Conservation (phyloP, 2,888 invertebrate genomes). For the Archips xylosteana region DNA sequence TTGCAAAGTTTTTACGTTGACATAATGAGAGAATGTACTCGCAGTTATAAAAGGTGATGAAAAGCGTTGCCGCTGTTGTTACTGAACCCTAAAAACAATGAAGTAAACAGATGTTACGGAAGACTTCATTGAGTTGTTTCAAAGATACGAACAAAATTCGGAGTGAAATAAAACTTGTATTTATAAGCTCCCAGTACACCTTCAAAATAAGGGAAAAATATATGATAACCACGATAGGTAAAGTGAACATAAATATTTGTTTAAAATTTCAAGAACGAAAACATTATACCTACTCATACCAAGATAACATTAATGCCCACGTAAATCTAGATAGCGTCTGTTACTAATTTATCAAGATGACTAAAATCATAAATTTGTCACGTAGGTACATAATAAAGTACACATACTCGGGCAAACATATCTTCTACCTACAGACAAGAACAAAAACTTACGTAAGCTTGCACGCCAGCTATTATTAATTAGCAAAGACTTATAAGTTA, state of each 20-base stretch:
- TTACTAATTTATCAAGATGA: slow-evolving; percentile 71
- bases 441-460: slow-evolving; percentile 25
- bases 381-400: slow-evolving; percentile 54
- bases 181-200: neutral
- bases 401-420: slow-evolving; percentile 54
- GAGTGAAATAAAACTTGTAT: neutral
- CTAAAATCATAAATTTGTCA: slow-evolving; percentile 73
- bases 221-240: slow-evolving; percentile 38
- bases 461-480: neutral
- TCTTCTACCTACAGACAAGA: slow-evolving; percentile 17
- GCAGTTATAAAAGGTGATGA: too few relatives aligned
- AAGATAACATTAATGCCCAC: slow-evolving; percentile 48
- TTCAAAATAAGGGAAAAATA: neutral
- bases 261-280: slow-evolving; percentile 42
- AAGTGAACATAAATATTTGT: slow-evolving; percentile 41
- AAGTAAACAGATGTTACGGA: neutral
- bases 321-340: slow-evolving; percentile 68
- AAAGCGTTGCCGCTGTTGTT: neutral
- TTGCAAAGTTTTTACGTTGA: neutral
- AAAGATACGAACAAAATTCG: neutral
- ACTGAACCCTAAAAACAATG: neutral
- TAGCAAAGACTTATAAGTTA: neutral
- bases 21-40: neutral
- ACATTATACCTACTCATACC: slow-evolving; percentile 31
- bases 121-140: neutral